Base-by-base conservation (phyloP, 2,888 invertebrate species). In the Linnaemya tessellans region DNA sequence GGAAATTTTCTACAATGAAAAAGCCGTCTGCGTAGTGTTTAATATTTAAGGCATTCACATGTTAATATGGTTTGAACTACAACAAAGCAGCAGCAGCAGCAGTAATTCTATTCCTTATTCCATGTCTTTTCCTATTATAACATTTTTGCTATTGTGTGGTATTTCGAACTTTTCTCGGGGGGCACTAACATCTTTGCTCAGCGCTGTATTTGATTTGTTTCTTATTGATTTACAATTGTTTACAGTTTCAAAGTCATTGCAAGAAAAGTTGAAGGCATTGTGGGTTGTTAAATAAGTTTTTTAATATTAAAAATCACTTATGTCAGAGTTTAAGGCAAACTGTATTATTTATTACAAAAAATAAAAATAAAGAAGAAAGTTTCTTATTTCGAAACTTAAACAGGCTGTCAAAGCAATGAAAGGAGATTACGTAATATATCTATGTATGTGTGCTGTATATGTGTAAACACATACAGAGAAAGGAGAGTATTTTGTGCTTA, bases 141-240 rank as follows among this genome's bases (percentile, higher is more conserved):
- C 35, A 20, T n/a, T 62, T 51, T 73, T 73, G 60, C 22, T 30
- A 60, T 60, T 60, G 49, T 35, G 60, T 62, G 62, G 51, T 49
- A 25, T 62, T 22, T 25, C 51, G 60, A 73, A 38, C 46, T 65
- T 30, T 54, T 43, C 20, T 56, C 65, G 41, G 25, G 43, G 20
- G 18, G 15, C 13, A 30, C 1, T 30, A 15, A 58, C 38, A 38
- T 15, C 9, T 60, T 35, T 15, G 15, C 2, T 9, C 20, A 49
- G 4, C 54, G n/a, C 46, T 73, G 60, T 83, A 67, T 70, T 74
- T 74, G 56, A 75, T 80, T 58, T 74, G 64, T 64, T 79, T 25
- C 70, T 22, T 80, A 84, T 71, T 71, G 80, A 84, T 80, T 79
- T 75, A 35, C 49, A 54, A 71, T 80, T 84, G 65, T 80, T 51